Evolutionary conservation across 92 coral and sea anemone genomes (phyloP), one percentile per base, ranked within the genome.

Genomic region (Pocillopora meandrina): DNA sequence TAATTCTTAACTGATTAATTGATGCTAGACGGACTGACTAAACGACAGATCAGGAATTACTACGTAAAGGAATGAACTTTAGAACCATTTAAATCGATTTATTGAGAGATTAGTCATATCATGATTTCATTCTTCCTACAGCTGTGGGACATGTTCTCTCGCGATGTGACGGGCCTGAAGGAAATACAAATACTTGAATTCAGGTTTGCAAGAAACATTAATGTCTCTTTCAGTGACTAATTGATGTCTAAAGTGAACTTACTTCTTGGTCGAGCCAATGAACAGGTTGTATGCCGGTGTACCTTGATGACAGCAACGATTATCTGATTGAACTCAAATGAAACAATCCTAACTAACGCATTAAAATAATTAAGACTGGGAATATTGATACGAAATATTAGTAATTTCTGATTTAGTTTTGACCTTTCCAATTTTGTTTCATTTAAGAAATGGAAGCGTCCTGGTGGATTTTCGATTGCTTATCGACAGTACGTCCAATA

Each of bases 361-460:
- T 42, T 3, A 9, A 72, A 35, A 71, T 18, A 12, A 31, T 17
- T 15, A 47, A 55, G 19, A 71, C 52, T 12, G n/a, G 2, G 52
- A 11, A 9, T 71, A 17, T 71, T 33, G 16, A 26, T 1, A 26
- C 3, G 1, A 73, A 34, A 16, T 10, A 12, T 19, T 33, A 56
- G n/a, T 10, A 10, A 35, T 4, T 18, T 31, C 77, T 31, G 35
- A 12, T 47, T 76, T 14, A 33, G 19, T 12, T 61, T 15, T 55
- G 58, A 79, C 61, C 18, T 57, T 11, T 17, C 35, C 66, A 74
- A 13, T 3, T 15, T 49, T 33, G 58, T 3, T 23, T 78, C 18
- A 21, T 42, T 75, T 57, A 77, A 94, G 98, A 1, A 35, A 90
- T 12, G 98, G 98, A 64, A 94, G 98, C 56, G 93, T 94, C 3